Evolutionary conservation across 37 sponge, comb jelly and placozoan genomes (phyloP).

Genomic region (Dysidea cf. avara): DNA sequence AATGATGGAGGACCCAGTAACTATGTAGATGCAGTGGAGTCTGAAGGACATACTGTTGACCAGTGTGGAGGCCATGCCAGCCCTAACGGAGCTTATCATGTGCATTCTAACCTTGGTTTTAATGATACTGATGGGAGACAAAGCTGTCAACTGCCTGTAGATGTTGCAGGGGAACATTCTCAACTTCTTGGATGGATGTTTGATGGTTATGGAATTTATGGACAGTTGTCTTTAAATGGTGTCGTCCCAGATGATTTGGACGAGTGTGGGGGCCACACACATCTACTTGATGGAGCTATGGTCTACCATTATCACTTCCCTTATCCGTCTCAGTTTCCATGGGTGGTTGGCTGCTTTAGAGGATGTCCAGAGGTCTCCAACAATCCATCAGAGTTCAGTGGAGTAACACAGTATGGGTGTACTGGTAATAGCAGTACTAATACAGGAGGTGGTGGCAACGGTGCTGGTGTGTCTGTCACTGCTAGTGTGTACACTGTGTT

Average conservation of each 20-base stretch:
- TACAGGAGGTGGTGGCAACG: too few relatives aligned
- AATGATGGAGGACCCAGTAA: slow-evolving; percentile 5
- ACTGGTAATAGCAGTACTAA: neutral
- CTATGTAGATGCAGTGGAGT: slow-evolving; percentile 36
- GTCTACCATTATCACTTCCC: too few relatives aligned
- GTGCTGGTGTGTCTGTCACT: too few relatives aligned
- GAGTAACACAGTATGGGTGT: slow-evolving; percentile 31
- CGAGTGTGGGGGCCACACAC: slow-evolving; percentile 36
- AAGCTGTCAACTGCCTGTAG: slow-evolving; percentile 13
- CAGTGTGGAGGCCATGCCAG: slow-evolving; percentile 26
- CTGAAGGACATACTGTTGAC: slow-evolving; percentile 20
- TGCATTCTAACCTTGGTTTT: slow-evolving; percentile 3
- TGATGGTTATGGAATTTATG: slow-evolving; percentile 34
- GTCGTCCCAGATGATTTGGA: slow-evolving; percentile 23
- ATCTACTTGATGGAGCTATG: slow-evolving; percentile 13
- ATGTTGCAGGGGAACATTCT: slow-evolving; percentile 29
- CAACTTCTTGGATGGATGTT: slow-evolving; percentile 29
- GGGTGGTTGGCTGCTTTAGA: slow-evolving; percentile 76
- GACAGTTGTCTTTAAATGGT: slow-evolving; percentile 20
- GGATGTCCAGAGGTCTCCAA: slow-evolving; percentile 62
- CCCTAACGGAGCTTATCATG: slow-evolving; percentile 12
- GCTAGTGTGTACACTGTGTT: too few relatives aligned
- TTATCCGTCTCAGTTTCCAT: slow-evolving; percentile 56
- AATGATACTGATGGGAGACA: neutral
- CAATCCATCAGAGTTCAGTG: slow-evolving; percentile 26